Evolutionary conservation across 2,113 vertebrate genomes (phyloP), one percentile per base, ranked within the genome.

Genomic region (Piliocolobus tephrosceles): DNA sequence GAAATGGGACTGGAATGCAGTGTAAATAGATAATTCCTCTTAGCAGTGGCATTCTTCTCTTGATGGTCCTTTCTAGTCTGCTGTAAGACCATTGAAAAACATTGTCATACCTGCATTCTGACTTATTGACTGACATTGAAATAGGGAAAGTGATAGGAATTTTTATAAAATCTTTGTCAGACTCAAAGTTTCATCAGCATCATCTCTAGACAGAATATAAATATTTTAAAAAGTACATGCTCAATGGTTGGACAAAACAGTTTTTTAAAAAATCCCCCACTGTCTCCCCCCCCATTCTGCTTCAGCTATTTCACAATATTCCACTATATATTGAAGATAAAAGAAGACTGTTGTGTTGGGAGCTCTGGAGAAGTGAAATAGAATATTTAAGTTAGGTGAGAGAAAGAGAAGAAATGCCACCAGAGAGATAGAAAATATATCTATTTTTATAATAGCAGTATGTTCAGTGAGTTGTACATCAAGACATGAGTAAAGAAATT

Each of bases 1-100:
- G 97, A 96, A 98, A 96, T 14, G 40, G 79, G 92, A 43, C 79
- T 91, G 35, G 32, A 97, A 98, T 82, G 32, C 47, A 97, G 76
- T 90, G 87, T 57, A 98, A 98, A 97, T 73, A 97, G 96, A 94
- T 98, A 98, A 97, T 98, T 98, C 96, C 96, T 97, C 90, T 92
- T 78, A 97, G 78, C 81, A 95, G 85, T 97, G 58, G 50, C 73
- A 96, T 90, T 96, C 70, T 96, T 73, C 52, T 83, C 88, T 95
- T 91, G 40, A 76, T 97, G 95, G 96, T 97, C 85, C 97, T 97
- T 96, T 93, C 96, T 84, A 84, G 78, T 93, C 94, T 73, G 18
- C 86, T 85, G 2, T 68, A 14, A 7, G 70, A 93, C 88, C 90
- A 96, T 89, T 86, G 95, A 97, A 98, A 95, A 96, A 58, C 86